Conservation (phyloP, 2,797 vertebrate species). For the Toxotes lorentzi region DNA sequence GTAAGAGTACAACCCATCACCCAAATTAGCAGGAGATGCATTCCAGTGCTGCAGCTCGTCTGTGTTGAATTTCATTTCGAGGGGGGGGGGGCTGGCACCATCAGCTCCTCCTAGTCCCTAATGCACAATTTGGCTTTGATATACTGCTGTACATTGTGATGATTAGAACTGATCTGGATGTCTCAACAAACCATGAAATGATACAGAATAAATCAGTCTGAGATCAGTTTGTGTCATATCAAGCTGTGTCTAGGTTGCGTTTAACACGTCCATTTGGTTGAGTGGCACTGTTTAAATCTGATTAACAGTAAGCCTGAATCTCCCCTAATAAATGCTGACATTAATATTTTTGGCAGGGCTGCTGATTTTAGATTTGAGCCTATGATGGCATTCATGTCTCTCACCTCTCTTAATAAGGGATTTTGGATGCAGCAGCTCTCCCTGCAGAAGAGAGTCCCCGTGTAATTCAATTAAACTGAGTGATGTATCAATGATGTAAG, state of each 20-base stretch:
- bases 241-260: not conserved
- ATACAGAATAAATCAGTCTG: not conserved
- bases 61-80: constrained; percentile 60
- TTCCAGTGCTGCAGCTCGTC: constrained; percentile 62
- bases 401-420: constrained; percentile 39
- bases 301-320: constrained; percentile 10
- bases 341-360: constrained; percentile 40
- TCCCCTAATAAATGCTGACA: constrained; percentile 24
- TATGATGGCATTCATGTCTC: constrained; percentile 42
- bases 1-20: not conserved
- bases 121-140: constrained; percentile 45
- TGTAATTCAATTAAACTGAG: constrained; percentile 57
- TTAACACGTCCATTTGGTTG: not conserved
- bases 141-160: constrained; percentile 27
- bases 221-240: constrained; percentile 3
- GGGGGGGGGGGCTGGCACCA: constrained; percentile 50
- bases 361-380: constrained; percentile 19
- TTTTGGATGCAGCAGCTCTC: constrained; percentile 34
- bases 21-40: constrained; percentile 37
- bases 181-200: constrained; percentile 2
- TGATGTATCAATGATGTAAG: constrained; percentile 42
- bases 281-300: not conserved
- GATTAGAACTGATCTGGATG: constrained; percentile 7
- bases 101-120: constrained; percentile 31
- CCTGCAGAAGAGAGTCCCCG: not conserved